Percentiles rank a stretch among this genome's conserved stretches.
These are phyloP conservation scores for Pterostichus madidus DNA, from an alignment of 2,888 invertebrate genomes.

Conservation along the genomic window DNA sequence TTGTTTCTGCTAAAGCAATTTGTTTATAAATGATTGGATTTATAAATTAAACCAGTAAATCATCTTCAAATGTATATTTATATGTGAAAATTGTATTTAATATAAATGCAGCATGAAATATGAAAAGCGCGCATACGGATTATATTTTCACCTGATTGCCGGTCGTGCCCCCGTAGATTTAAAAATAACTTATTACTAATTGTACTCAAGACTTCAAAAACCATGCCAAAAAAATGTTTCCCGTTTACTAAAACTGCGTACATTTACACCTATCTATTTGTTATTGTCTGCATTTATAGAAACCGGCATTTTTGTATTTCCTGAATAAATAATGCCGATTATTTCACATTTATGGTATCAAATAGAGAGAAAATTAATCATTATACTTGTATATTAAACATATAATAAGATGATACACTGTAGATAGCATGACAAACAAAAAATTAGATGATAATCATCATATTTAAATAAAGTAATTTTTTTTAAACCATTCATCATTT, in stretches of 20 bases:
- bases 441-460: constrained; percentile 35
- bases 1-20: not conserved
- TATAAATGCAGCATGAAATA: constrained; percentile 55
- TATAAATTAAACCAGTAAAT: not conserved
- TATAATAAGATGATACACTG: constrained; percentile 2
- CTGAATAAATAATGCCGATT: constrained; percentile 3
- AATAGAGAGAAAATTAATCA: not conserved
- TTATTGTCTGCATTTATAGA: constrained; percentile 18
- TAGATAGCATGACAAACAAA: constrained; percentile 27
- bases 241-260: constrained; percentile 49
- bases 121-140: constrained; percentile 68
- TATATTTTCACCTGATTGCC: constrained; percentile 66
- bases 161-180: constrained; percentile 62
- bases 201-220: constrained; percentile 39
- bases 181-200: constrained; percentile 64
- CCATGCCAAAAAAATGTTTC: constrained; percentile 55
- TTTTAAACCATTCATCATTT: constrained; percentile 30
- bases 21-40: not conserved
- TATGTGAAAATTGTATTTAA: constrained; percentile 34
- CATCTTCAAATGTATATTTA: not conserved
- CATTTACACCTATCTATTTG: constrained; percentile 49
- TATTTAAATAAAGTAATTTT: constrained; percentile 30
- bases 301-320: constrained; percentile 27
- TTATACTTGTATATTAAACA: not conserved
- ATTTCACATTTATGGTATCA: not conserved